Percentiles rank a stretch among this genome's conserved stretches.
phyloP scores from a whole-genome alignment of 1,140 invertebrate genomes.

The Zaprionus vittiger region DNA sequence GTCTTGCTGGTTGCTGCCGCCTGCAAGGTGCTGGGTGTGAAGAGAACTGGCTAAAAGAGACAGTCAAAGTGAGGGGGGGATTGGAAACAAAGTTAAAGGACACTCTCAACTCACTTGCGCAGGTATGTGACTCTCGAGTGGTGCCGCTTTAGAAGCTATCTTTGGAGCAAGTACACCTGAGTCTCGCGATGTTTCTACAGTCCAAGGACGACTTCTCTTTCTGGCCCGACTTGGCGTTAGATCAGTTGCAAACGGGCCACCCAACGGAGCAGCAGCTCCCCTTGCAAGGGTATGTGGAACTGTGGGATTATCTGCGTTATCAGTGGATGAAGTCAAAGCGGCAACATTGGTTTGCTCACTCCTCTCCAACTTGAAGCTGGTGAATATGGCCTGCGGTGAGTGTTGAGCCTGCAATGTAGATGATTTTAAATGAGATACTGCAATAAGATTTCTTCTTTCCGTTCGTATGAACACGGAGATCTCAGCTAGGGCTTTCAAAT shows the following conservation, averaged over 20 bases:
- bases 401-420: constrained; percentile 85
- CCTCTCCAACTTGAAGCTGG: constrained; percentile 96
- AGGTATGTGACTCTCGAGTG: constrained; percentile 5
- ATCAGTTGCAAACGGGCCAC: constrained; percentile 39
- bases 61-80: not conserved
- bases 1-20: constrained; percentile 11
- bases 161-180: not conserved
- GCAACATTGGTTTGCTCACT: constrained; percentile 34
- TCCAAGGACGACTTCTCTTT: constrained; percentile 52
- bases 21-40: not conserved
- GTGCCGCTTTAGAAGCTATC: not conserved
- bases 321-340: not conserved
- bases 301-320: constrained; percentile 7
- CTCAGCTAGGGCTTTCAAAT: no score
- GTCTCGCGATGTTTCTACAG: constrained; percentile 9
- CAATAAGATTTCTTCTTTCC: no score
- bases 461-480: no score
- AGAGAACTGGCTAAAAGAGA: not conserved
- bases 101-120: constrained; percentile 8
- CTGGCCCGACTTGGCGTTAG: constrained; percentile 56
- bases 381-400: constrained; percentile 95
- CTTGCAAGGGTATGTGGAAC: not conserved
- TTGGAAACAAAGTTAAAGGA: not conserved
- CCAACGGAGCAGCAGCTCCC: not conserved
- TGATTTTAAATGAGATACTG: no score